These are phyloP conservation scores for Mycalesis mineus DNA, from an alignment of 2,888 invertebrate genomes.

Conservation along the genomic window DNA sequence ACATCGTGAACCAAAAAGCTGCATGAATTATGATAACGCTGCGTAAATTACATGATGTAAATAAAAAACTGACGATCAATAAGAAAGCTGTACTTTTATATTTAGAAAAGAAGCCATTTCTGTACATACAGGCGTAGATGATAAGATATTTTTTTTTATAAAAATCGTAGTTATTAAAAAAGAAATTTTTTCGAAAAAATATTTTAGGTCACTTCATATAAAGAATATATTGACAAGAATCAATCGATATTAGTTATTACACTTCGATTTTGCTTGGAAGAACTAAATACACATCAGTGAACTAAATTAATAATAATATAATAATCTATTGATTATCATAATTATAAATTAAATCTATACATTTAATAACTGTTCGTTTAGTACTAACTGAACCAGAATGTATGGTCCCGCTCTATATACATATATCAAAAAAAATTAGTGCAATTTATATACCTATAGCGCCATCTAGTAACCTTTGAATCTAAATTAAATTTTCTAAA, in stretches of 20 bases:
- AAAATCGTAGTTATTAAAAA: too few species aligned
- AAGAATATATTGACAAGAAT: neutral
- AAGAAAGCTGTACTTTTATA: neutral
- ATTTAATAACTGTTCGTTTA: slow-evolving; percentile 9
- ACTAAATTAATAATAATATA: neutral
- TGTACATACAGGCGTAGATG: neutral
- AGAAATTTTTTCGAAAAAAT: too few species aligned
- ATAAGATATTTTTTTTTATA: neutral
- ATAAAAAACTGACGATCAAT: neutral
- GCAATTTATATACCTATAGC: too few species aligned
- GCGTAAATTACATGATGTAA: neutral
- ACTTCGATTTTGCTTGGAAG: neutral
- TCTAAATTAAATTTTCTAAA: too few species aligned
- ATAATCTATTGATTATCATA: neutral
- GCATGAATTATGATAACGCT: neutral
- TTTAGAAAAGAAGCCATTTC: neutral
- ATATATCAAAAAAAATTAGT: too few species aligned
- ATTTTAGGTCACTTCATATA: neutral
- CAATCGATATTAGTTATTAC: neutral
- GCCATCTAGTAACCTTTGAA: too few species aligned
- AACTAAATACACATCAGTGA: neutral
- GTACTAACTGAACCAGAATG: too few species aligned
- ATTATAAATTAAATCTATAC: slow-evolving; percentile 10
- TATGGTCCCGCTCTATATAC: too few species aligned
- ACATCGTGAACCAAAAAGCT: neutral